Conservation (phyloP, 1,140 invertebrate species). For the Tetramorium simillimum region DNA sequence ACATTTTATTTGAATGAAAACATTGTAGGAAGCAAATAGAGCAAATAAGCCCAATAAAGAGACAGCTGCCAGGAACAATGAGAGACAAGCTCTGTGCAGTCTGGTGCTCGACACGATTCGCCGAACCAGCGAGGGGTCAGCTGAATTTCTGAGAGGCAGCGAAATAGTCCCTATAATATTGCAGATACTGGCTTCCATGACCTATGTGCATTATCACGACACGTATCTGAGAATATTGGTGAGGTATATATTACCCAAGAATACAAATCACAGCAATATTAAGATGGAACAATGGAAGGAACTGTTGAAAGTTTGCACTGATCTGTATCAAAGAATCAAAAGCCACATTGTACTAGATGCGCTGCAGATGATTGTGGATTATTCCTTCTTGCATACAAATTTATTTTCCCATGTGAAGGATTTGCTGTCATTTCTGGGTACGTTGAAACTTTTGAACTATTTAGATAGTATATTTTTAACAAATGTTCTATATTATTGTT, state of each 20-base stretch:
- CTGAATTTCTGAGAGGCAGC: conserved; percentile 60
- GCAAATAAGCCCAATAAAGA: conserved; percentile 62
- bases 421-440: conserved; percentile 75
- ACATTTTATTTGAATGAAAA: conserved; percentile 40
- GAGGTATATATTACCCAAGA: conserved; percentile 72
- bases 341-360: conserved; percentile 68
- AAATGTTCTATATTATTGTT: neutral
- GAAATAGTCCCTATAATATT: conserved; percentile 68
- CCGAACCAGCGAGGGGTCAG: conserved; percentile 54
- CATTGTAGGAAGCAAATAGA: conserved; percentile 72
- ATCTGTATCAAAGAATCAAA: conserved; percentile 66
- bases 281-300: conserved; percentile 73
- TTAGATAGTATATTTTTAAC: neutral
- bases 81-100: conserved; percentile 38
- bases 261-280: conserved; percentile 69
- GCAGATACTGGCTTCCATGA: conserved; percentile 66
- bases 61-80: conserved; percentile 23
- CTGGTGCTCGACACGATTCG: conserved; percentile 68
- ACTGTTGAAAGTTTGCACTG: conserved; percentile 67
- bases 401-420: conserved; percentile 68
- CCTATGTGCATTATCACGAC: conserved; percentile 72
- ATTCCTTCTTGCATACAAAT: conserved; percentile 74
- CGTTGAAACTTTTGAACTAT: neutral
- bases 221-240: conserved; percentile 73
- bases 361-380: conserved; percentile 70